These are phyloP conservation scores for Balearica regulorum DNA, from an alignment of 2,797 vertebrate species.

Conservation along the genomic window DNA sequence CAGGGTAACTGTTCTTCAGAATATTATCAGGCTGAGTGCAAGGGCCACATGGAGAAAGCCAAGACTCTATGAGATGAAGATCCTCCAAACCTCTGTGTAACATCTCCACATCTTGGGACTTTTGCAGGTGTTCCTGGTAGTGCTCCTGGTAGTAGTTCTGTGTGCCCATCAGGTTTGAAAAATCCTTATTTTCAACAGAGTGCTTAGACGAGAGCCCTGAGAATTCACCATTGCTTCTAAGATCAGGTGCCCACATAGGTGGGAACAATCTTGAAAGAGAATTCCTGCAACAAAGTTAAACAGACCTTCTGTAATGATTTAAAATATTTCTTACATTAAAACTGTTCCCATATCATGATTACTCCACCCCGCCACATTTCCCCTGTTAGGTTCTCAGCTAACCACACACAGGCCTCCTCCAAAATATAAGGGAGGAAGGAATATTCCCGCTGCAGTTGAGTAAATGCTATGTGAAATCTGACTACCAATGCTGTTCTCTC, in stretches of 20 bases:
- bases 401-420: background rate
- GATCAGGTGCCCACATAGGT: conserved; percentile 44
- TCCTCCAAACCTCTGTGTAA: conserved; percentile 54
- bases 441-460: background rate
- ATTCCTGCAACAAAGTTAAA: conserved; percentile 54
- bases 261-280: conserved; percentile 67
- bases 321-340: background rate
- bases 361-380: too few relatives aligned
- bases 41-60: conserved; percentile 9
- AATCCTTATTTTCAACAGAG: background rate
- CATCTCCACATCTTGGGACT: conserved; percentile 12
- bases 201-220: conserved; percentile 18
- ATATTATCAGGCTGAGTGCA: background rate
- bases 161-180: background rate
- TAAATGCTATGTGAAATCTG: background rate
- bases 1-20: background rate
- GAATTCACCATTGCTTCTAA: background rate
- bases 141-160: background rate
- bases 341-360: rapidly evolving
- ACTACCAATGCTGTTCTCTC: background rate
- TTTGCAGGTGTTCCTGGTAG: conserved; percentile 3
- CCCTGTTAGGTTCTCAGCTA: rapidly evolving
- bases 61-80: conserved; percentile 53
- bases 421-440: background rate
- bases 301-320: background rate